phyloP scores from a whole-genome alignment of 2,888 invertebrate genomes.

The Pardosa pseudoannulata region DNA sequence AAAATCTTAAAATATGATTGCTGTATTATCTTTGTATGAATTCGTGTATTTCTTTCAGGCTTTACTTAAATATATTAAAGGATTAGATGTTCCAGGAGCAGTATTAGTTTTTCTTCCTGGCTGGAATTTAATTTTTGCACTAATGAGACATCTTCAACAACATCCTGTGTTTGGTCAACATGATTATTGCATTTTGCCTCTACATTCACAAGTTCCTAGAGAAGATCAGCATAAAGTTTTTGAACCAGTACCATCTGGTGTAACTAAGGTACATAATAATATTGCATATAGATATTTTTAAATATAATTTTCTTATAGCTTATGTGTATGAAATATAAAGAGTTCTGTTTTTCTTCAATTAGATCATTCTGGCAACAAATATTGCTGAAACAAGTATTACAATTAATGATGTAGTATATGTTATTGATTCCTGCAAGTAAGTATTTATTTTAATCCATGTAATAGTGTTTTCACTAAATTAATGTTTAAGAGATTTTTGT shows the following conservation, averaged over 20 bases:
- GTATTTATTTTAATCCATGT: constrained; percentile 74
- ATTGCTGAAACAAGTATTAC: constrained; percentile 99
- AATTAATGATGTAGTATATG: constrained; percentile 98
- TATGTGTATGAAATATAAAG: background rate
- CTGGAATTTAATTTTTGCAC: constrained; percentile 96
- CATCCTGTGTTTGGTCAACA: constrained; percentile 84
- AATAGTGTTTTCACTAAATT: no score
- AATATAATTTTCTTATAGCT: no score
- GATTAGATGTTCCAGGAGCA: constrained; percentile 85
- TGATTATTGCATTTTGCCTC: constrained; percentile 88
- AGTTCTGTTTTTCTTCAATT: constrained; percentile 74
- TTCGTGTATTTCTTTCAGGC: constrained; percentile 78
- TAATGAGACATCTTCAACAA: constrained; percentile 89
- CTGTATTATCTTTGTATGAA: background rate
- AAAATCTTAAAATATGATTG: no score
- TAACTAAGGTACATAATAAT: constrained; percentile 89
- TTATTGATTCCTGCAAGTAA: constrained; percentile 95
- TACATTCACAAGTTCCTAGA: constrained; percentile 98
- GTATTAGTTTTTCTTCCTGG: constrained; percentile 96
- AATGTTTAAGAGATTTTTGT: no score
- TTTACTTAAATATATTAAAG: constrained; percentile 80
- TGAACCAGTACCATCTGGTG: constrained; percentile 87
- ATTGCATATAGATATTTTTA: no score
- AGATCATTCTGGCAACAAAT: constrained; percentile 97
- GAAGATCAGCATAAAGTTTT: constrained; percentile 95